These are phyloP conservation scores for Macrosiphum euphorbiae DNA, from an alignment of 2,888 invertebrate species.

Conservation along the genomic window DNA sequence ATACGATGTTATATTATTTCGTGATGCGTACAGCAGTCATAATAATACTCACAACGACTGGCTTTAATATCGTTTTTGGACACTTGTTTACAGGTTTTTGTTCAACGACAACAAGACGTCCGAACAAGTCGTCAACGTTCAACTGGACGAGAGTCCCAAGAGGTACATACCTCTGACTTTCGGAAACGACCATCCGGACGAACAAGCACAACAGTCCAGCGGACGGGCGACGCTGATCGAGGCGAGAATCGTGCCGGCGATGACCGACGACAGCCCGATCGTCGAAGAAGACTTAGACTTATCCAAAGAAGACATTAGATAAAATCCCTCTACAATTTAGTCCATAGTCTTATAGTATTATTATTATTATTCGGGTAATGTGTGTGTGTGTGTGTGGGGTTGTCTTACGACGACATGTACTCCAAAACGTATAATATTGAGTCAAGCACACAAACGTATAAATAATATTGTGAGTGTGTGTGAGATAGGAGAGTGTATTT, in stretches of 20 bases:
- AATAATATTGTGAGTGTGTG: background rate
- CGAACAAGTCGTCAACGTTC: slow-evolving; percentile 57
- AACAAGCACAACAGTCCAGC: background rate
- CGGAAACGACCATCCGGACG: background rate
- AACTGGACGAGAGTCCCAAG: slow-evolving; percentile 40
- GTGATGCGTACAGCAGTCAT: background rate
- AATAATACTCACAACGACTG: background rate
- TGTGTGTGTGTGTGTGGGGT: background rate
- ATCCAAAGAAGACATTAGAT: slow-evolving; percentile 59
- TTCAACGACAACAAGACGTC: slow-evolving; percentile 54
- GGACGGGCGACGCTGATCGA: background rate
- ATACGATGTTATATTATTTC: background rate
- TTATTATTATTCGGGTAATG: background rate
- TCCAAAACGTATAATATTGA: background rate
- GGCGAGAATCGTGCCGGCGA: slow-evolving; percentile 43
- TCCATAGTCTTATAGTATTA: background rate
- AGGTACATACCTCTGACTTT: slow-evolving; percentile 47
- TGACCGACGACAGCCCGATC: slow-evolving; percentile 60
- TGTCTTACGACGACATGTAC: background rate
- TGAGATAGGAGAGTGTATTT: background rate
- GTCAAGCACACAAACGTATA: background rate
- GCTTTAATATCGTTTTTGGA: background rate
- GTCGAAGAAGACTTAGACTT: slow-evolving; percentile 52
- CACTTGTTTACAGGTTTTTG: slow-evolving; percentile 42
- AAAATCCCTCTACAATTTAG: slow-evolving; percentile 19